phyloP scores from a whole-genome alignment of 2,888 invertebrate genomes.

The Tenodera sinensis region DNA sequence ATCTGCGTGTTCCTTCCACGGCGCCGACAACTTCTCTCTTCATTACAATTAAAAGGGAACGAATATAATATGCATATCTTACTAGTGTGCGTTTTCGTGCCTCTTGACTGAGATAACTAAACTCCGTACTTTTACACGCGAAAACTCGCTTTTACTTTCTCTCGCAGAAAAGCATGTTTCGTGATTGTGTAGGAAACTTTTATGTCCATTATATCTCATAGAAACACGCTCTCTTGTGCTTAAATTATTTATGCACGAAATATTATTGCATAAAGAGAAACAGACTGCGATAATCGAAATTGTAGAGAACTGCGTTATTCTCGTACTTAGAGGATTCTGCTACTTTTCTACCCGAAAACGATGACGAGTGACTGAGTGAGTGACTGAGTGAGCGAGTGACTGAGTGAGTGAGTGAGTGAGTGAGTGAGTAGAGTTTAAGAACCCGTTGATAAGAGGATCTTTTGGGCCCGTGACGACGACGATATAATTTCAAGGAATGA shows the following conservation, averaged over 20 bases:
- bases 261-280: neutral
- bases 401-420: no score
- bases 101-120: neutral
- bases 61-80: neutral
- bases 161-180: neutral
- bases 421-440: no score
- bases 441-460: no score
- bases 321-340: no score
- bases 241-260: neutral
- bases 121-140: neutral
- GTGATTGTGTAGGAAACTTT: neutral
- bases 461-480: no score
- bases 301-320: no score
- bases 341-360: no score
- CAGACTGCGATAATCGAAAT: no score
- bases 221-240: neutral
- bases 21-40: neutral
- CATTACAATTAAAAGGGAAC: neutral
- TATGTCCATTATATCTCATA: neutral
- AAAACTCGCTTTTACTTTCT: neutral
- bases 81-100: neutral
- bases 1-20: neutral
- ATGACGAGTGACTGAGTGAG: no score
- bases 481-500: no score
- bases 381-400: no score